Evolutionary conservation across 30 jellyfish, hydroid and myxozoan genomes (phyloP).

Genomic region (Rhopilema esculentum): DNA sequence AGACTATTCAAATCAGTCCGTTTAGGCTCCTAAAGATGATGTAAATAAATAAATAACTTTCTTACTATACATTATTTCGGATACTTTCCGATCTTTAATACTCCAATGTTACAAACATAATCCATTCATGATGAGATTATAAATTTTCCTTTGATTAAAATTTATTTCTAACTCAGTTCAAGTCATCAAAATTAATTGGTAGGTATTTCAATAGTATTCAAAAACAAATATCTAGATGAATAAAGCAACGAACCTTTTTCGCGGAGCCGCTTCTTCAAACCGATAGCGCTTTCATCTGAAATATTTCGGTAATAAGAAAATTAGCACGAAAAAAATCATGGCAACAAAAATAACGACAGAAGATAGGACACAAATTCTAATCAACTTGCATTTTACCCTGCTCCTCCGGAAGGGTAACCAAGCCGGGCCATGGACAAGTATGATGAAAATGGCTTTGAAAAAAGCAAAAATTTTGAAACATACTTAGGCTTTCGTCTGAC

Average conservation of each 20-base stretch:
- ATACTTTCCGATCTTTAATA: not conserved
- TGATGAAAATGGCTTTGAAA: too few species aligned
- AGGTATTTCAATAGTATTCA: not conserved
- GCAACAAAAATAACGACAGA: not conserved
- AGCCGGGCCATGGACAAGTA: too few species aligned
- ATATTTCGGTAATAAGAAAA: not conserved
- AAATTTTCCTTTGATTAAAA: not conserved
- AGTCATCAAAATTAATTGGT: not conserved
- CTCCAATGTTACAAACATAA: not conserved
- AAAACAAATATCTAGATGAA: not conserved
- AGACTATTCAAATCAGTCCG: not conserved
- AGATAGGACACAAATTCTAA: too few species aligned
- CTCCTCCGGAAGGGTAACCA: too few species aligned
- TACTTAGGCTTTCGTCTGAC: too few species aligned
- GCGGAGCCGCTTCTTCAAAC: slow-evolving; percentile 87
- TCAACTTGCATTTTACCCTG: too few species aligned
- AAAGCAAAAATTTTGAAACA: too few species aligned
- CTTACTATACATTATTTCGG: not conserved
- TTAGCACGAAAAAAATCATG: not conserved
- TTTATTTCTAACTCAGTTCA: not conserved
- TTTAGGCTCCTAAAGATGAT: not conserved
- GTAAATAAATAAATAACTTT: not conserved
- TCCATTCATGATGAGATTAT: too few species aligned
- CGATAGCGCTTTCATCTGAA: slow-evolving; percentile 72
- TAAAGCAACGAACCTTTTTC: slow-evolving; percentile 82